phyloP scores from a whole-genome alignment of 2,888 invertebrate species.

The Eumacrocentrus americanus region DNA sequence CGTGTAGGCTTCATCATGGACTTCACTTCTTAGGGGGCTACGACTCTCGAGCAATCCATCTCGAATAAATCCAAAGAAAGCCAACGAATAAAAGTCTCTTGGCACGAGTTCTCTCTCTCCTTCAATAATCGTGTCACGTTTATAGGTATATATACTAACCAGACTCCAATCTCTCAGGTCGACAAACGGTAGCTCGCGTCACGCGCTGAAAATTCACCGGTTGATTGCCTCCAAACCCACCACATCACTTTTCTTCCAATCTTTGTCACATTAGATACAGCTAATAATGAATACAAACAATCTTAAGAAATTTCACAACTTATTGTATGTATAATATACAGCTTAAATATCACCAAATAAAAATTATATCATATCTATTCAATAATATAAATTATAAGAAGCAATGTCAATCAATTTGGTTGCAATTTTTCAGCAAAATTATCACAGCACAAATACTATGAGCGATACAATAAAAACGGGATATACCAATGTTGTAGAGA shows the following conservation, averaged over 20 bases:
- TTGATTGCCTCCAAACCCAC: neutral
- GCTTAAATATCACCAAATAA: neutral
- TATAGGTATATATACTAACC: too few relatives aligned
- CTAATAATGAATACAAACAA: neutral
- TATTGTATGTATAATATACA: neutral
- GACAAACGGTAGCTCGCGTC: conserved; percentile 27
- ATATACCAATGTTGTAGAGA: too few relatives aligned
- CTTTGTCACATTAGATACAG: too few relatives aligned
- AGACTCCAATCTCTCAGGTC: conserved; percentile 12
- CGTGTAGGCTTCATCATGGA: conserved; percentile 5
- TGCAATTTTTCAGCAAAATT: too few relatives aligned
- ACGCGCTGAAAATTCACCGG: conserved; percentile 20
- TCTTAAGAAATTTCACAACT: neutral
- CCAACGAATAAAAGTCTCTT: neutral
- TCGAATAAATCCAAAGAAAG: too few relatives aligned
- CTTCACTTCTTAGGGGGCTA: too few relatives aligned
- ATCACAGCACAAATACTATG: too few relatives aligned
- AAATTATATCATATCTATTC: neutral
- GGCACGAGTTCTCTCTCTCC: neutral
- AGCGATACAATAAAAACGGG: too few relatives aligned
- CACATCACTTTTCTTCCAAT: conserved; percentile 3
- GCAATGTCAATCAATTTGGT: too few relatives aligned
- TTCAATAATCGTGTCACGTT: conserved; percentile 12
- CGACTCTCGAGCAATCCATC: too few relatives aligned
- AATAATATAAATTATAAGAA: neutral